Conservation (phyloP, 2,888 invertebrate species). For the Caradrina kadenii region DNA sequence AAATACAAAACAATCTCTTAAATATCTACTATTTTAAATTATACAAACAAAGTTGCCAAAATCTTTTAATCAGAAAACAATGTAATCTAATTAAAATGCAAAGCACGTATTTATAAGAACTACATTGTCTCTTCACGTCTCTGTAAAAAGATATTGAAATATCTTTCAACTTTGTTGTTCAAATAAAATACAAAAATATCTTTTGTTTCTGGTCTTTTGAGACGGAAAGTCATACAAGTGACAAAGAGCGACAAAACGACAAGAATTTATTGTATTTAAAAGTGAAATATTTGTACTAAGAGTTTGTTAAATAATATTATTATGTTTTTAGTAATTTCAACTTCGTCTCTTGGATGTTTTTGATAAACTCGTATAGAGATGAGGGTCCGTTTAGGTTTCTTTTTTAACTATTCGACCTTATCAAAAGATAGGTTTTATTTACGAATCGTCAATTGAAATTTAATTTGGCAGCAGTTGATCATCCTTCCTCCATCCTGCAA, state of each 20-base stretch:
- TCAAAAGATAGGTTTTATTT: too few relatives aligned
- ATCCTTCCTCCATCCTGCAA: too few relatives aligned
- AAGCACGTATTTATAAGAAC: constrained; percentile 28
- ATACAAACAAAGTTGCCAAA: constrained; percentile 33
- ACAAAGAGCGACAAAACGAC: not conserved
- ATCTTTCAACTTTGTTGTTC: constrained; percentile 52
- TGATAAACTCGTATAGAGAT: too few relatives aligned
- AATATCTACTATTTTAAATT: constrained; percentile 6
- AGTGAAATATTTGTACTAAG: not conserved
- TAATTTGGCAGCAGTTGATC: too few relatives aligned
- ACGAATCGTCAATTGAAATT: too few relatives aligned
- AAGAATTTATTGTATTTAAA: not conserved
- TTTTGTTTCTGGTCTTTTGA: constrained; percentile 16
- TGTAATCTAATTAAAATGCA: constrained; percentile 51
- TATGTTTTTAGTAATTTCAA: too few relatives aligned
- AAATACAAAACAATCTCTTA: not conserved
- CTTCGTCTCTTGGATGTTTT: too few relatives aligned
- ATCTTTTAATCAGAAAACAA: constrained; percentile 42
- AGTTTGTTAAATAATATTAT: too few relatives aligned
- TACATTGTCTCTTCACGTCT: constrained; percentile 35
- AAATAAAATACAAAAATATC: constrained; percentile 28
- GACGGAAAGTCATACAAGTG: not conserved
- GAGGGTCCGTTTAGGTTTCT: too few relatives aligned
- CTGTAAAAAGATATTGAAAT: constrained; percentile 39
- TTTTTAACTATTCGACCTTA: too few relatives aligned